Evolutionary conservation across 1,140 invertebrate genomes (phyloP).

Genomic region (Coptotermes formosanus): DNA sequence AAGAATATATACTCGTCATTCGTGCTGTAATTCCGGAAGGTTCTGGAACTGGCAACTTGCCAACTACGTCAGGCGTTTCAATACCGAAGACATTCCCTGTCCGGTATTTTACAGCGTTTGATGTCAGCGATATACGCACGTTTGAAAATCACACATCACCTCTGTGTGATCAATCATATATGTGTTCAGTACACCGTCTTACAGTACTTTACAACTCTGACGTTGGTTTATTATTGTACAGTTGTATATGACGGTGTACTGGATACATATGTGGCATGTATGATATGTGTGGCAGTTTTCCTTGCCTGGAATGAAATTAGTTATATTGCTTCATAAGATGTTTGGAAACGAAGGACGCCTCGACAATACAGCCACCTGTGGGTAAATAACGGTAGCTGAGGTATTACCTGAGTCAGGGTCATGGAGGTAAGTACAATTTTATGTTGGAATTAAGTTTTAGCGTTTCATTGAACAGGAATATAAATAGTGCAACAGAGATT

Average conservation of each 20-base stretch:
- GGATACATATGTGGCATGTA: background rate
- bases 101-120: too few species aligned
- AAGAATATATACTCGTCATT: conserved; percentile 24
- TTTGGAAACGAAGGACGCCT: background rate
- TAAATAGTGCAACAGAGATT: background rate
- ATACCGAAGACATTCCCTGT: background rate
- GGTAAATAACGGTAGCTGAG: background rate
- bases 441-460: background rate
- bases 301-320: background rate
- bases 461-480: too few species aligned
- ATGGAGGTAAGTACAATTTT: conserved; percentile 34
- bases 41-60: conserved; percentile 27
- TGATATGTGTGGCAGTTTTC: background rate
- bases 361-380: background rate
- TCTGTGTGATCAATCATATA: too few species aligned
- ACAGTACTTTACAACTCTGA: too few species aligned
- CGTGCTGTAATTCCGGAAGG: conserved; percentile 32
- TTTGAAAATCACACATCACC: too few species aligned
- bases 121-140: too few species aligned
- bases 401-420: conserved; percentile 21
- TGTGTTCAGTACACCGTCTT: too few species aligned
- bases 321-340: background rate
- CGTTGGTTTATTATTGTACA: too few species aligned
- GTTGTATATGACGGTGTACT: too few species aligned
- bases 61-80: background rate